phyloP scores from a whole-genome alignment of 2,888 invertebrate species.

The Heliconius hortense region DNA sequence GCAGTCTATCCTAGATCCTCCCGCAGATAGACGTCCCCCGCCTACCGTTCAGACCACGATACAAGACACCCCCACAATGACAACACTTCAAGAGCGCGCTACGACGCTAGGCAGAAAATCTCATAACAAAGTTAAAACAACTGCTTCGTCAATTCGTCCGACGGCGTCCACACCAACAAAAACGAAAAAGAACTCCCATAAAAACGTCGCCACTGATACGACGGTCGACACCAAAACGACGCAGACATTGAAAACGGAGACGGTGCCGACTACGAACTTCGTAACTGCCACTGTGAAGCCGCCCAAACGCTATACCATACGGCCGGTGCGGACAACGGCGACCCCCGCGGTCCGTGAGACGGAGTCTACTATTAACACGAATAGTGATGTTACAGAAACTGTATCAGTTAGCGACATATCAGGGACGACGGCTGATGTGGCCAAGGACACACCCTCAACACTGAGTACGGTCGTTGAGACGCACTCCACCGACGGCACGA shows the following conservation, averaged over 20 bases:
- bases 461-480: slow-evolving; percentile 64
- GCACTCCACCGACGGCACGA: slow-evolving; percentile 65
- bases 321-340: slow-evolving; percentile 71
- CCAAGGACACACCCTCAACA: slow-evolving; percentile 62
- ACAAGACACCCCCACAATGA: slow-evolving; percentile 62
- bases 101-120: slow-evolving; percentile 71
- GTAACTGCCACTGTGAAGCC: slow-evolving; percentile 67
- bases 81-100: slow-evolving; percentile 66
- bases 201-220: slow-evolving; percentile 62
- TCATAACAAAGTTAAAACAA: slow-evolving; percentile 69
- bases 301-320: slow-evolving; percentile 80
- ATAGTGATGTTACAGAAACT: slow-evolving; percentile 77
- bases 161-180: slow-evolving; percentile 68
- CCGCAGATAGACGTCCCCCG: slow-evolving; percentile 69
- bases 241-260: slow-evolving; percentile 61
- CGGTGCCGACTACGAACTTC: slow-evolving; percentile 58
- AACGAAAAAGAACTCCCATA: slow-evolving; percentile 68
- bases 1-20: slow-evolving; percentile 72
- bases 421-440: slow-evolving; percentile 62
- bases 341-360: slow-evolving; percentile 70
- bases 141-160: slow-evolving; percentile 63
- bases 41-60: slow-evolving; percentile 57
- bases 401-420: slow-evolving; percentile 63
- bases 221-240: slow-evolving; percentile 64
- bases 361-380: slow-evolving; percentile 72